These are phyloP conservation scores for Hoplostethus mediterraneus DNA, from an alignment of 2,797 vertebrate genomes.

Conservation along the genomic window DNA sequence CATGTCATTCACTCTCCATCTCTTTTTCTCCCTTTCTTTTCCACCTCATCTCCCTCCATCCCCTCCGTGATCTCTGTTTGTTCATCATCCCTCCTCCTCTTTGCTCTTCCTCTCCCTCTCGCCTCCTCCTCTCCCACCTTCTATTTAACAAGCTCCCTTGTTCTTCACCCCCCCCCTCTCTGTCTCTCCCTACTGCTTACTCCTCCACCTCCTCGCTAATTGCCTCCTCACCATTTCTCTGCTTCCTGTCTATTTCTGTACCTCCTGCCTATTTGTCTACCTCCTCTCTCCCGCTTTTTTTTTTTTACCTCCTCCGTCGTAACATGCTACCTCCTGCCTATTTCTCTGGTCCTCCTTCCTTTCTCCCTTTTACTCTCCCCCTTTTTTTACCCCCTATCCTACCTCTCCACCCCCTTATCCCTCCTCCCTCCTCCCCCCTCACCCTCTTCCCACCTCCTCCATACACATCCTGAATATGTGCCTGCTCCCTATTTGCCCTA, in stretches of 20 bases:
- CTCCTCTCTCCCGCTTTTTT: neutral
- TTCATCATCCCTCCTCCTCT: slow-evolving; percentile 22
- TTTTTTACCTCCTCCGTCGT: no score
- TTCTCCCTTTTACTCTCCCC: neutral
- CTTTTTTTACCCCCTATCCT: neutral
- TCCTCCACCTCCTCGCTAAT: no score
- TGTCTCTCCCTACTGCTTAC: no score
- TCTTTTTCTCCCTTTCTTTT: slow-evolving; percentile 23
- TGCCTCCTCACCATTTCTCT: slow-evolving; percentile 11
- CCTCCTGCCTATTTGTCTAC: slow-evolving; percentile 5
- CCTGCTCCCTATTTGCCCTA: slow-evolving; percentile 36
- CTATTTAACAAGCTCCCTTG: neutral
- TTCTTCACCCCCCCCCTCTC: neutral
- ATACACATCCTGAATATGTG: no score
- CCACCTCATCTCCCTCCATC: slow-evolving; percentile 34
- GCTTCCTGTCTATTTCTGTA: neutral
- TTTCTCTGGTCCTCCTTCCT: no score
- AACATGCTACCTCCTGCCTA: no score
- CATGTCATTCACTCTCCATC: neutral
- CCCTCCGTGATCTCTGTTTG: slow-evolving; percentile 36
- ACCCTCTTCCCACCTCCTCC: slow-evolving; percentile 23
- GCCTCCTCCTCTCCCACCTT: slow-evolving; percentile 15
- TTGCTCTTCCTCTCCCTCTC: neutral
- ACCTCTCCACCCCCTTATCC: slow-evolving; percentile 11
- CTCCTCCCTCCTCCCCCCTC: slow-evolving; percentile 37